Evolutionary conservation across 2,888 invertebrate genomes (phyloP).

Genomic region (Lepeophtheirus nordmannii): DNA sequence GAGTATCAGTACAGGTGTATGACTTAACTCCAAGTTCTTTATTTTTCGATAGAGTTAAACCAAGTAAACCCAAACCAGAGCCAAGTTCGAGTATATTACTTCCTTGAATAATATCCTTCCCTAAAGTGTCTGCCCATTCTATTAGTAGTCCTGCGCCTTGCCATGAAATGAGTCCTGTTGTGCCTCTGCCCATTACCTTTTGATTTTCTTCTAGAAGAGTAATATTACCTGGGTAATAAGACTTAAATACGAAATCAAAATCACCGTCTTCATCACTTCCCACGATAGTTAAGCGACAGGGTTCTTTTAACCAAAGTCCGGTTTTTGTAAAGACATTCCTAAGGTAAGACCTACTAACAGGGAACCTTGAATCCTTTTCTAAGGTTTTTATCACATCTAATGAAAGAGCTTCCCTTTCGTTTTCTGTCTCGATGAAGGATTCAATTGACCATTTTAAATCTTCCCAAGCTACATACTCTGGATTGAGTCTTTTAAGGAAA

Average conservation of each 20-base stretch:
- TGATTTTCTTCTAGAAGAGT: not conserved
- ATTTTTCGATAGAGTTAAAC: not conserved
- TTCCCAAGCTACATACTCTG: not conserved
- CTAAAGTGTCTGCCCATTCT: not conserved
- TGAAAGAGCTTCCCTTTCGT: not conserved
- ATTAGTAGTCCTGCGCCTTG: not conserved
- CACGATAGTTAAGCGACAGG: not conserved
- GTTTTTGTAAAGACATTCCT: not conserved
- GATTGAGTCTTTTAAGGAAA: not conserved
- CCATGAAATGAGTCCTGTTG: not conserved
- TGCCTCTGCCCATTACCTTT: not conserved
- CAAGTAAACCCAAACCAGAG: not conserved
- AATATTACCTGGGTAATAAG: not conserved
- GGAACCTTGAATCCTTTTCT: not conserved
- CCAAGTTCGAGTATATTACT: not conserved
- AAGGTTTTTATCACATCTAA: not conserved
- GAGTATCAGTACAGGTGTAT: not conserved
- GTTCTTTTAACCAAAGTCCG: not conserved
- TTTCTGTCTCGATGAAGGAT: not conserved
- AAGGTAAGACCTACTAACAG: not conserved
- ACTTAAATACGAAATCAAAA: not conserved
- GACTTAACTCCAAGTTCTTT: not conserved
- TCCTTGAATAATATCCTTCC: not conserved
- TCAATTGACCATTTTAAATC: not conserved
- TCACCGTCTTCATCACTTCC: not conserved